Evolutionary conservation across 2,113 vertebrate genomes (phyloP).

Genomic region (Microtus pennsylvanicus): DNA sequence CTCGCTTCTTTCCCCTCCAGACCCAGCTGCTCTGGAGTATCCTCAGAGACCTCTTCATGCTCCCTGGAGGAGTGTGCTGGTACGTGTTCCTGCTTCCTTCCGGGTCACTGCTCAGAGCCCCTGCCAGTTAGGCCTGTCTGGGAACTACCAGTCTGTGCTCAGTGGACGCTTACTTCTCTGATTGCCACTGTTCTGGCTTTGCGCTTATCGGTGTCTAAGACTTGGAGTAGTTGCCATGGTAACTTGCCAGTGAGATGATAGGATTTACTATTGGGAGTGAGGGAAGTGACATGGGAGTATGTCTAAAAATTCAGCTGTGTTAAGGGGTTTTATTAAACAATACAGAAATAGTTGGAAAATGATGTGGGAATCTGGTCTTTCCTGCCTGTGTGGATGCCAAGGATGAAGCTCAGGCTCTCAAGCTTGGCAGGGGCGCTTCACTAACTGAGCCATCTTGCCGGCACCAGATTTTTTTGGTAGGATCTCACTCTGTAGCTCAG

Average conservation of each 20-base stretch:
- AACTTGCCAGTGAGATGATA: background rate
- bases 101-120: background rate
- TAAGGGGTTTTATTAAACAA: constrained; percentile 18
- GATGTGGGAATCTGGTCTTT: background rate
- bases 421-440: no score
- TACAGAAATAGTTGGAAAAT: background rate
- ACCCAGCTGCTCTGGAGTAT: constrained; percentile 88
- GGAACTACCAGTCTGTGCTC: background rate
- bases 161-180: background rate
- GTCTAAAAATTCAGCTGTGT: background rate
- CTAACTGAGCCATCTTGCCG: background rate
- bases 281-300: background rate
- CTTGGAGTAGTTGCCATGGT: background rate
- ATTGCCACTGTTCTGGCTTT: background rate
- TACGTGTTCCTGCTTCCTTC: constrained; percentile 82
- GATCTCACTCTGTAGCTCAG: background rate
- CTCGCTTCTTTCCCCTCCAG: constrained; percentile 88
- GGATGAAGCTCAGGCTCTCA: background rate
- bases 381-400: background rate
- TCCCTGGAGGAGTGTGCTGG: constrained; percentile 94
- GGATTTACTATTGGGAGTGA: background rate
- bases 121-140: no score
- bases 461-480: background rate
- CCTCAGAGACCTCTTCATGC: constrained; percentile 92
- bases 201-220: background rate